Evolutionary conservation across 2,797 vertebrate species (phyloP), one percentile per base, ranked within the genome.

Genomic region (Chaenodraco wilsoni): DNA sequence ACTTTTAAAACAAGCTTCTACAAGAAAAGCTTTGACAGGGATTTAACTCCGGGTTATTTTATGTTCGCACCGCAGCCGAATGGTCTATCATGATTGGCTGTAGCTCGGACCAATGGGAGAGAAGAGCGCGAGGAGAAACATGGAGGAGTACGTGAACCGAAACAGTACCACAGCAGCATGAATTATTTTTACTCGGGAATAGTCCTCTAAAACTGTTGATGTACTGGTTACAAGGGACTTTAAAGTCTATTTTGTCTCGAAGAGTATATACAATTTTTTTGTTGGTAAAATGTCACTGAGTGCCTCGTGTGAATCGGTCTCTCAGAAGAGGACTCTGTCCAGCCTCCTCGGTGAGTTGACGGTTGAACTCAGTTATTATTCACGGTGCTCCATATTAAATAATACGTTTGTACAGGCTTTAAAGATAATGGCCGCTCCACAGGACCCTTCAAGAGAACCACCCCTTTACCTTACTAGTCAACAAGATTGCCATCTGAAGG

Each of bases 341-440:
- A 89, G 86, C n/a, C 82, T 95, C 3, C 86, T 95, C 1, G 93
- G 94, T 94, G 88, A 93, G 93, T 88, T 75, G 23, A 64, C 67
- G 67, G 58, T 49, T 23, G 56, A 7, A 31, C 14, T 37, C 0
- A 12, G 0, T 41, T 10, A 4, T 6, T 19, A n/a, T 44, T 23
- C 3, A 68, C 46, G 17, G 2, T 63, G 3, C 33, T 5, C 9
- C 7, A 33, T 4, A 14, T 9, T 27, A 9, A 46, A 23, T 2
- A 19, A 1, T 9, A 19, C 5, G 6, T 16, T 3, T 41, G 21
- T 16, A 31, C 44, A 11, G 23, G 9, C 10, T 14, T 0, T 37
- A 5, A 23, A 41, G 1, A 41, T 6, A 27, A 55, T 14, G 14
- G 7, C 4, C 6, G 2, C 6, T 55, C 0, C 33, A 33, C 37